Conservation (phyloP, 2,888 invertebrate species). For the Endotricha flammealis region DNA sequence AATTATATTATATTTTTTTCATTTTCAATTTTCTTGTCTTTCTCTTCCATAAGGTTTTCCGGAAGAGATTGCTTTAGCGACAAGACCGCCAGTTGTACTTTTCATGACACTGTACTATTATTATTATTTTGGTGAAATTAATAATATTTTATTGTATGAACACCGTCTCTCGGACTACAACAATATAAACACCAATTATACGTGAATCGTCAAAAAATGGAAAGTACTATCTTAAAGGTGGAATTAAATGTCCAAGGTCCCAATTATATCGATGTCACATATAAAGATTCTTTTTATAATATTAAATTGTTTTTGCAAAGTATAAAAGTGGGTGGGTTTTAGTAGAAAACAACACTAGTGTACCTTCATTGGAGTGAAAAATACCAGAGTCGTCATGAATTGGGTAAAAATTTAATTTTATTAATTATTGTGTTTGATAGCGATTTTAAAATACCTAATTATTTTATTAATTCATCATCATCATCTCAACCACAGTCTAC, state of each 20-base stretch:
- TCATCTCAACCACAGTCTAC: too few relatives aligned
- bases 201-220: conserved; percentile 7
- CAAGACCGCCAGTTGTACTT: too few relatives aligned
- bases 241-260: conserved; percentile 42
- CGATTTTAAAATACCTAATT: too few relatives aligned
- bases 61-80: too few relatives aligned
- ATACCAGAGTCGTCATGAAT: conserved; percentile 34
- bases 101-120: too few relatives aligned
- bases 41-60: too few relatives aligned
- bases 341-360: conserved; percentile 37
- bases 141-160: too few relatives aligned
- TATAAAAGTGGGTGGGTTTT: conserved; percentile 45
- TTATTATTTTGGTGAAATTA: too few relatives aligned
- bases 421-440: too few relatives aligned
- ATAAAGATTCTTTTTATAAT: conserved; percentile 33
- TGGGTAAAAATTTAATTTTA: conserved; percentile 35
- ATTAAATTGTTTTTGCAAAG: conserved; percentile 31
- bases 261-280: conserved; percentile 31
- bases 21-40: too few relatives aligned
- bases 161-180: neutral
- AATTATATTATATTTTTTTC: too few relatives aligned
- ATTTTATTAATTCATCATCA: neutral
- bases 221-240: conserved; percentile 18
- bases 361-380: conserved; percentile 19
- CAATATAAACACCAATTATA: neutral